These are phyloP conservation scores for Ochropacha duplaris DNA, from an alignment of 2,888 invertebrate species.

Conservation along the genomic window DNA sequence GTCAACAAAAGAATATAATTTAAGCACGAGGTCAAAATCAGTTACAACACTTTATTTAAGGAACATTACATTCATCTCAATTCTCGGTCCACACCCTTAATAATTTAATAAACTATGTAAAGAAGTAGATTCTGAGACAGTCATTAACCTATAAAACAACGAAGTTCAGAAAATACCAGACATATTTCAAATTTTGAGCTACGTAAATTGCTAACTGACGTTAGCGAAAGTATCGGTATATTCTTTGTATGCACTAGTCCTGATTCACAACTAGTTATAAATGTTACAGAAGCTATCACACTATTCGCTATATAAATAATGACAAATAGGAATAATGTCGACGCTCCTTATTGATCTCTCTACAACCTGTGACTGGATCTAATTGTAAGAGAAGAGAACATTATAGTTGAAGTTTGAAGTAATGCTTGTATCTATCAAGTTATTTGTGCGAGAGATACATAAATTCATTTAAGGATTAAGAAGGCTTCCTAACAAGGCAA, in stretches of 20 bases:
- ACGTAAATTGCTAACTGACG: too few relatives aligned
- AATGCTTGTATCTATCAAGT: constrained; percentile 4
- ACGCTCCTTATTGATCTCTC: constrained; percentile 23
- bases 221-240: too few relatives aligned
- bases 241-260: neutral
- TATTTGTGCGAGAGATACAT: neutral
- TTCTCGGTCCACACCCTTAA: neutral
- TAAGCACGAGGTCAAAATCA: constrained; percentile 32
- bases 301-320: constrained; percentile 23
- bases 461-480: neutral
- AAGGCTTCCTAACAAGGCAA: neutral
- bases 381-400: constrained; percentile 22
- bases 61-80: neutral
- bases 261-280: neutral
- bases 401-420: constrained; percentile 18
- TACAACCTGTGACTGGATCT: constrained; percentile 20
- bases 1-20: neutral
- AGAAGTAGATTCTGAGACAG: too few relatives aligned
- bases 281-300: neutral
- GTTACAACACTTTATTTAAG: neutral
- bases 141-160: too few relatives aligned
- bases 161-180: too few relatives aligned
- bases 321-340: constrained; percentile 24
- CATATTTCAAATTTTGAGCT: too few relatives aligned
- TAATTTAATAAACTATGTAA: neutral